A percentile compares a stretch with the other conserved stretches of the same genome.
Evolutionary conservation across 2,113 vertebrate genomes (phyloP).

Genomic region (Menidia beryllina): DNA sequence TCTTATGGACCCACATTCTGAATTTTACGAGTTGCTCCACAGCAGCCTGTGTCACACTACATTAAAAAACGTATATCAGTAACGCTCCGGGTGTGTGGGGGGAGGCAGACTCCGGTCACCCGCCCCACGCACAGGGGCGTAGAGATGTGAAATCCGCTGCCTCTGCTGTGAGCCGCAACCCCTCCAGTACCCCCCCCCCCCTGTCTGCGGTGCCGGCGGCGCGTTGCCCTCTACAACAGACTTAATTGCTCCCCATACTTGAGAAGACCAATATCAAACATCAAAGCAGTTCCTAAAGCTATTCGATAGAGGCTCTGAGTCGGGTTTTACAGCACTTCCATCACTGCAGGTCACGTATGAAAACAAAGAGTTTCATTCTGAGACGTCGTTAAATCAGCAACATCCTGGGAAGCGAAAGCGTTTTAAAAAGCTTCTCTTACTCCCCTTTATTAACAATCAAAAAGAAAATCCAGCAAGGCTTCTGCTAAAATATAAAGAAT

Average conservation of each 20-base stretch:
- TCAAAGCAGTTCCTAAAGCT: constrained; percentile 76
- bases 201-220: constrained; percentile 56
- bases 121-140: constrained; percentile 66
- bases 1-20: constrained; percentile 42
- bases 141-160: constrained; percentile 70
- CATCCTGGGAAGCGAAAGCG: constrained; percentile 17
- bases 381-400: constrained; percentile 43
- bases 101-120: constrained; percentile 62
- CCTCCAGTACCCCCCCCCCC: constrained; percentile 46
- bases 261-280: constrained; percentile 76
- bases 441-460: constrained; percentile 4
- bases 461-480: not conserved
- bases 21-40: constrained; percentile 55
- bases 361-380: constrained; percentile 69
- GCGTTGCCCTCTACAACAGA: constrained; percentile 64
- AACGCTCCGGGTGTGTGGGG: constrained; percentile 65
- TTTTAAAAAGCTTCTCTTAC: constrained; percentile 41
- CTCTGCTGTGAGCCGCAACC: constrained; percentile 65
- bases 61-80: constrained; percentile 53
- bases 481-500: not conserved
- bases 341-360: constrained; percentile 68
- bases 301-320: constrained; percentile 68
- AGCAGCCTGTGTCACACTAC: constrained; percentile 42
- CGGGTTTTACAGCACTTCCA: constrained; percentile 77
- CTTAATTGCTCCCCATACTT: constrained; percentile 74